A percentile compares a stretch with the other conserved stretches of the same genome.
Evolutionary conservation across 1,140 invertebrate species (phyloP).

Genomic region (Lineus longissimus): DNA sequence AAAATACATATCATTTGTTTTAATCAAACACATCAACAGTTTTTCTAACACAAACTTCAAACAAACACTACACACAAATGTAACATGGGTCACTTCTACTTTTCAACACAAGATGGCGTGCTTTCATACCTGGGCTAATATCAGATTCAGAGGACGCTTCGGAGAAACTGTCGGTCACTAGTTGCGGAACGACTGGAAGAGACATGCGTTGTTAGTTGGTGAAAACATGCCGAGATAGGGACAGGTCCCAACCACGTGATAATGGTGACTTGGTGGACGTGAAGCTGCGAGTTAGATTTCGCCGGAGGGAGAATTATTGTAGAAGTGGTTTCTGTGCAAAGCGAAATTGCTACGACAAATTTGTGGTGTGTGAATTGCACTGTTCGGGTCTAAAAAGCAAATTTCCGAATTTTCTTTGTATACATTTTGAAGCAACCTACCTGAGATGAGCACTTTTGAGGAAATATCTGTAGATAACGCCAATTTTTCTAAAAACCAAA

Average conservation of each 20-base stretch:
- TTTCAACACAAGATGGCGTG: background rate
- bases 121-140: constrained; percentile 20
- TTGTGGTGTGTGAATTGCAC: constrained; percentile 7
- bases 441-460: too few relatives aligned
- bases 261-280: constrained; percentile 16
- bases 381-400: too few relatives aligned
- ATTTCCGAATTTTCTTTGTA: too few relatives aligned
- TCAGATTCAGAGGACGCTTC: constrained; percentile 15
- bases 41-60: constrained; percentile 22
- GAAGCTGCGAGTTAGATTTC: constrained; percentile 16
- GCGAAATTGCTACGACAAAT: constrained; percentile 20
- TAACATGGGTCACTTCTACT: background rate
- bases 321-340: constrained; percentile 18
- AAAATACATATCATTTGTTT: too few relatives aligned
- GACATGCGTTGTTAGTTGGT: background rate
- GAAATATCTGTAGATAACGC: too few relatives aligned
- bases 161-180: constrained; percentile 13
- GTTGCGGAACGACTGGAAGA: background rate
- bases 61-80: constrained; percentile 9
- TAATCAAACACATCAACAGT: constrained; percentile 16
- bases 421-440: too few relatives aligned
- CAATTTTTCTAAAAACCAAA: too few relatives aligned
- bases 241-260: constrained; percentile 11
- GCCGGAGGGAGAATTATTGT: too few relatives aligned
- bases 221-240: constrained; percentile 5